phyloP scores from a whole-genome alignment of 2,797 vertebrate genomes.

The Epinephelus malabaricus region DNA sequence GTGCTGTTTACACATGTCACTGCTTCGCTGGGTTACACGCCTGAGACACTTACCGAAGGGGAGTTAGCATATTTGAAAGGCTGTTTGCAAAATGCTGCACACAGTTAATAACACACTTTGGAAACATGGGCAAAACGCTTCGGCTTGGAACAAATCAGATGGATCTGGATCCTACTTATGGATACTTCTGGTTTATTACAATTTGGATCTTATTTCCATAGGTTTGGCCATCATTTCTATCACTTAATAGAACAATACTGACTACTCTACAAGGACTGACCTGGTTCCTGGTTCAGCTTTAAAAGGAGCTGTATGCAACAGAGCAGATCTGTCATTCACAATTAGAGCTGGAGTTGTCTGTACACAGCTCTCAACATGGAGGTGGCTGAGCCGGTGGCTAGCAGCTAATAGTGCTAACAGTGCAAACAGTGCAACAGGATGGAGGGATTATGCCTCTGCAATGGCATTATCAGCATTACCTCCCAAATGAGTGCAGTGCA shows the following conservation, averaged over 20 bases:
- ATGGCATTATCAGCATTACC: no score
- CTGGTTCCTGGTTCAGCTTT: no score
- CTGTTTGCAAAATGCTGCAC: slow-evolving; percentile 5
- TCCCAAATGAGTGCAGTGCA: no score
- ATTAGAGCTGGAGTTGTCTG: no score
- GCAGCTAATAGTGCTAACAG: no score
- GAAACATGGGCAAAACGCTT: background rate
- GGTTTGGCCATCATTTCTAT: background rate
- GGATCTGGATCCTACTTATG: background rate
- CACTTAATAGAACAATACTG: background rate
- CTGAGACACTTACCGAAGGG: slow-evolving; percentile 20
- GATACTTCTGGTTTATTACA: background rate
- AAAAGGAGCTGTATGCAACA: no score
- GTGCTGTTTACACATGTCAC: slow-evolving; percentile 24
- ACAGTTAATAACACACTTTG: background rate
- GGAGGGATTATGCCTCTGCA: no score
- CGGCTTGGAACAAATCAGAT: background rate
- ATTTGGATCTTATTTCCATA: background rate
- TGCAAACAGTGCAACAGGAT: no score
- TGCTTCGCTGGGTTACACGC: slow-evolving; percentile 7
- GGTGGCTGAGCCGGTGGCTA: no score
- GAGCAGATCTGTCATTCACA: no score
- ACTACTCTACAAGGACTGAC: background rate
- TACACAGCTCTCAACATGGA: no score
- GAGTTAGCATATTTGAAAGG: background rate